These are phyloP conservation scores for Conus ventricosus DNA, from an alignment of 1,140 invertebrate species.

Conservation along the genomic window DNA sequence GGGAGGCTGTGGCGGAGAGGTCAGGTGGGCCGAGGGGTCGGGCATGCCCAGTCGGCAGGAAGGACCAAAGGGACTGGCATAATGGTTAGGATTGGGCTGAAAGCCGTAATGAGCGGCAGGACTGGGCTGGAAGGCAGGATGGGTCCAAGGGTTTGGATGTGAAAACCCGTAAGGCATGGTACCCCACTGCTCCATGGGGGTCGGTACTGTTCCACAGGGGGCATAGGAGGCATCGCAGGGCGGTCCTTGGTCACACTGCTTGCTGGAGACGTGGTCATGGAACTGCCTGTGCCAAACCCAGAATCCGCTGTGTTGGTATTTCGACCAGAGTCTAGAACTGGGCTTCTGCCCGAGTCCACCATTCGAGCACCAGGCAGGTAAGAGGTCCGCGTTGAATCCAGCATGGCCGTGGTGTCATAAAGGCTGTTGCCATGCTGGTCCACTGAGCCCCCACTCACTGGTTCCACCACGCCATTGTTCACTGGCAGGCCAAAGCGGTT, in stretches of 20 bases:
- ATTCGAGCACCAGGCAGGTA: background rate
- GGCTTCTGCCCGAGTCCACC: constrained; percentile 31
- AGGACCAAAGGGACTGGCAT: constrained; percentile 36
- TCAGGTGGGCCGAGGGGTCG: constrained; percentile 32
- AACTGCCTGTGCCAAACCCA: constrained; percentile 6
- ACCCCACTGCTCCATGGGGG: constrained; percentile 39
- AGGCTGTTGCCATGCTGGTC: constrained; percentile 32
- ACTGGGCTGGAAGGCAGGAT: constrained; percentile 19
- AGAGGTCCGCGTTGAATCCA: constrained; percentile 7
- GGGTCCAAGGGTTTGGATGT: constrained; percentile 32
- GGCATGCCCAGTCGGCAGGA: constrained; percentile 45
- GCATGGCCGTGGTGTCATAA: constrained; percentile 25
- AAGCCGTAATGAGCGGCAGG: constrained; percentile 38
- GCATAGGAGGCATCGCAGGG: background rate
- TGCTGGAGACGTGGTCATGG: constrained; percentile 9
- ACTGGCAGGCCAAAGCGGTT: constrained; percentile 22
- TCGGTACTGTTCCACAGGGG: constrained; percentile 30
- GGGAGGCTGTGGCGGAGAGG: constrained; percentile 18
- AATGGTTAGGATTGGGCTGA: constrained; percentile 27
- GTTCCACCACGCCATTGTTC: constrained; percentile 40
- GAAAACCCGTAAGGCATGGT: constrained; percentile 44
- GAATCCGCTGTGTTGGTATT: constrained; percentile 35
- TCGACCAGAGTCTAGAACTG: constrained; percentile 22
- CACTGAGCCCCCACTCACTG: constrained; percentile 25
- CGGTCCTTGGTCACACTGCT: constrained; percentile 29